phyloP scores from a whole-genome alignment of 2,797 vertebrate genomes.

The Halcyon smyrnensis region DNA sequence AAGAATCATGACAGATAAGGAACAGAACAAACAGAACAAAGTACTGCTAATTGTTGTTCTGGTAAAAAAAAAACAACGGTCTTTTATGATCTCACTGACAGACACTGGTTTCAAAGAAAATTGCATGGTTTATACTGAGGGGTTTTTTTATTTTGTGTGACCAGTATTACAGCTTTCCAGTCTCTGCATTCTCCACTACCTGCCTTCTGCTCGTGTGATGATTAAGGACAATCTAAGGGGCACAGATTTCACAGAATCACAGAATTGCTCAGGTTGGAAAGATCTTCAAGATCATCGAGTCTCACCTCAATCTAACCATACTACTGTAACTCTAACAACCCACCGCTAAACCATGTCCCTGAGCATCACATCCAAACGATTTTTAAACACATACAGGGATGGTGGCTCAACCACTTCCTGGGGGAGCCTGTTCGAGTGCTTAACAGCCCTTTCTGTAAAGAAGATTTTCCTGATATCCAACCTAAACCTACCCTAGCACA shows the following conservation, averaged over 20 bases:
- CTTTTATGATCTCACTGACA: conserved; percentile 14
- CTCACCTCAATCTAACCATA: too few relatives aligned
- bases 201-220: not conserved
- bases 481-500: too few relatives aligned
- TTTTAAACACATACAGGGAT: too few relatives aligned
- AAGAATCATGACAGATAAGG: not conserved
- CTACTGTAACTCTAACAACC: too few relatives aligned
- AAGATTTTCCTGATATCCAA: too few relatives aligned
- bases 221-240: not conserved
- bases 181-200: not conserved
- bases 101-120: conserved; percentile 33
- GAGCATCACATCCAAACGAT: too few relatives aligned
- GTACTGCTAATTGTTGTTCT: not conserved
- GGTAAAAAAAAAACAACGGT: not conserved
- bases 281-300: too few relatives aligned
- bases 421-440: too few relatives aligned
- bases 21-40: conserved; percentile 16
- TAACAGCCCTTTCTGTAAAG: too few relatives aligned
- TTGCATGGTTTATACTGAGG: not conserved
- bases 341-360: too few relatives aligned
- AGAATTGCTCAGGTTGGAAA: too few relatives aligned
- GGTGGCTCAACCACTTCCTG: too few relatives aligned
- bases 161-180: not conserved
- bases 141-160: conserved; percentile 12
- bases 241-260: not conserved